Evolutionary conservation across 2,888 invertebrate genomes (phyloP).

Genomic region (Drosophila silvestris): DNA sequence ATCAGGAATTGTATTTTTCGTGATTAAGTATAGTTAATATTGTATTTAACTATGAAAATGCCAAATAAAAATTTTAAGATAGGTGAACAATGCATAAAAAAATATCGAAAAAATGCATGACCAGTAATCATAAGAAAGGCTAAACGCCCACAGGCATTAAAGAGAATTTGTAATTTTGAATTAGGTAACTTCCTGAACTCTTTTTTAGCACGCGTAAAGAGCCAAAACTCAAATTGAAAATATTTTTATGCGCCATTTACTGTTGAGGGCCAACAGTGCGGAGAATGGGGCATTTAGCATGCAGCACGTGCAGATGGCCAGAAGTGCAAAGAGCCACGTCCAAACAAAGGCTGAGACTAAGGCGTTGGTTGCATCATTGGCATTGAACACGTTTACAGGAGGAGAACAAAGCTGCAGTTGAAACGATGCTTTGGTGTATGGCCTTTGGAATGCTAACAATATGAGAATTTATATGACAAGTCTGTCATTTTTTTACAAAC

Average conservation of each 20-base stretch:
- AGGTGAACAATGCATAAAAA: slow-evolving; percentile 4
- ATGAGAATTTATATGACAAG: slow-evolving; percentile 81
- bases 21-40: neutral
- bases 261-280: slow-evolving; percentile 20
- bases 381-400: slow-evolving; percentile 42
- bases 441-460: slow-evolving; percentile 70
- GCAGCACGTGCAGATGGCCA: slow-evolving; percentile 51
- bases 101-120: slow-evolving; percentile 30
- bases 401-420: slow-evolving; percentile 30
- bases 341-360: slow-evolving; percentile 45
- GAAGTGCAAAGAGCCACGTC: slow-evolving; percentile 26
- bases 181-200: slow-evolving; percentile 41
- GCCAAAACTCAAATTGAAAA: slow-evolving; percentile 53
- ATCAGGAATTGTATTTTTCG: neutral
- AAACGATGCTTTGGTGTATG: slow-evolving; percentile 33
- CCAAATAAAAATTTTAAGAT: neutral
- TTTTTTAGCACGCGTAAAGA: slow-evolving; percentile 35
- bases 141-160: slow-evolving; percentile 35
- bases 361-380: slow-evolving; percentile 53
- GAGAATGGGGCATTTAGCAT: slow-evolving; percentile 25
- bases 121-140: neutral
- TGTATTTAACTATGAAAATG: neutral
- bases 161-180: slow-evolving; percentile 39
- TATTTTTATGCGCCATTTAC: slow-evolving; percentile 60
- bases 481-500: slow-evolving; percentile 81